phyloP scores from a whole-genome alignment of 64 coral and sea anemone species.

The Actinia equina region DNA sequence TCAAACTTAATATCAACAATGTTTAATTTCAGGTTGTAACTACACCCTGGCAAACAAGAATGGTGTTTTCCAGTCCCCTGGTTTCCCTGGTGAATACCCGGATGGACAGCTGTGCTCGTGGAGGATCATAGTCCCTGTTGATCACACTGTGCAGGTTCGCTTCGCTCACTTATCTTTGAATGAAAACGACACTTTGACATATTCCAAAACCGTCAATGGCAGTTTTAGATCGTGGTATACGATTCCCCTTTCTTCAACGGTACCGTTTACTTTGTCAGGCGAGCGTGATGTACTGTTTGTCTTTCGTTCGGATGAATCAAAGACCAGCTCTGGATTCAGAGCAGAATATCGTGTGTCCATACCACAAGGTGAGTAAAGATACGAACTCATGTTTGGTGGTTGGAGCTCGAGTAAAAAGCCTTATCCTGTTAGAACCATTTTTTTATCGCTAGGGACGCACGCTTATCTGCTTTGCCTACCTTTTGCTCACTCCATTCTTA shows the following conservation, averaged over 20 bases:
- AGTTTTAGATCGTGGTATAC: not conserved
- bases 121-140: conserved; percentile 33
- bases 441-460: too few species aligned
- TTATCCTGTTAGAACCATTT: too few species aligned
- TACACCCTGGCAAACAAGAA: conserved; percentile 12
- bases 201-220: not conserved
- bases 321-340: not conserved
- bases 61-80: conserved; percentile 70
- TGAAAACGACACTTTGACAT: conserved; percentile 10
- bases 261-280: not conserved
- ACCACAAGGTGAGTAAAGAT: not conserved
- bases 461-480: not conserved
- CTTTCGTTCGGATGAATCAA: conserved; percentile 13
- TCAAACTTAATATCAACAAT: too few species aligned
- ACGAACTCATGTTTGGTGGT: not conserved
- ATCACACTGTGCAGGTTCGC: conserved; percentile 27
- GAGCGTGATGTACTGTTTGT: not conserved
- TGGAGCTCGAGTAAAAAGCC: too few species aligned
- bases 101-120: conserved; percentile 82
- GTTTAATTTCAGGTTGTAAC: conserved; percentile 59
- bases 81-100: conserved; percentile 49
- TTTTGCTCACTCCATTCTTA: too few species aligned
- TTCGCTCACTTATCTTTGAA: conserved; percentile 58
- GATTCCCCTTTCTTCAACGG: too few species aligned
- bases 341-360: not conserved